Evolutionary conservation across 2,888 invertebrate species (phyloP), one percentile per base, ranked within the genome.

Genomic region (Hirtodrosophila trivittata): DNA sequence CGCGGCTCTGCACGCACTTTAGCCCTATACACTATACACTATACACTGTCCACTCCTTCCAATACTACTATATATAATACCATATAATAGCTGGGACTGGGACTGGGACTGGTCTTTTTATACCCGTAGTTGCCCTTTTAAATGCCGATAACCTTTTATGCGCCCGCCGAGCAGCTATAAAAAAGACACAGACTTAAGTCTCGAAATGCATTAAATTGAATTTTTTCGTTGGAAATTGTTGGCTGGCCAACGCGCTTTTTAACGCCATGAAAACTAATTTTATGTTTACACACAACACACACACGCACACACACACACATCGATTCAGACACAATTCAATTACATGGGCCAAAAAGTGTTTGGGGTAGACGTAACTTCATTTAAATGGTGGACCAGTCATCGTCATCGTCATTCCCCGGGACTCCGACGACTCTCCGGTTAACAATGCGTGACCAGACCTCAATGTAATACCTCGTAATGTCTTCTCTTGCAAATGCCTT

Each of bases 221-320:
- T 75, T 54, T 69, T 62, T 80, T 81, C 77, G 58, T 60, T 58
- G 77, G 77, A 81, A 75, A 75, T 69, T 68, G 69, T 65, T 65
- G 65, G 33, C 66, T 56, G 68, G 62, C 56, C 72, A 78, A 85
- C 71, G 78, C 77, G 71, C 76, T 80, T 74, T 75, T 85, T 85
- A 80, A 86, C 86, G 86, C 86, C 83, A 83, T 85, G 80, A 83
- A 81, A 81, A 83, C 86, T 80, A 83, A 81, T 85, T 85, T 81
- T 80, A 83, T 83, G 77, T 80, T 80, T 67, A 74, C 83, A 72
- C 72, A 57, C 67, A 57, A 41, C 25, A 18, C 9, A 30, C 26
- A 33, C 12, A 21, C 42, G 43, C 26, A 16, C 3, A 35, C 21
- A 47, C n/a, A 58, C 12, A 38, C 33, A 43, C 30, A 39, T 16